Evolutionary conservation across 1,140 invertebrate genomes (phyloP).

Genomic region (Batillaria attramentaria): DNA sequence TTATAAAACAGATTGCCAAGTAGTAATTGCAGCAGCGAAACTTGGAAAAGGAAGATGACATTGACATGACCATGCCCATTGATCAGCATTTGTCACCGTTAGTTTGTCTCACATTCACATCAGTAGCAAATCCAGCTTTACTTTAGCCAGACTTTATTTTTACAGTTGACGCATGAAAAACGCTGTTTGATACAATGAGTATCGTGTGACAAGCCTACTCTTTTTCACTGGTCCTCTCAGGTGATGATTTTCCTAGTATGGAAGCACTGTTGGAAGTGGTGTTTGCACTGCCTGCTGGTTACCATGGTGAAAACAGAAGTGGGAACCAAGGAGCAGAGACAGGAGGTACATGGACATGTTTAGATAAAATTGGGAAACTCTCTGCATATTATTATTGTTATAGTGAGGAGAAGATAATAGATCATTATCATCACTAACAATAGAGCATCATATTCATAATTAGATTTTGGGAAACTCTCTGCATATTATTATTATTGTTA

Average conservation of each 20-base stretch:
- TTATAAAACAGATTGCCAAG: no score
- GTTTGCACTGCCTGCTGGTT: conserved; percentile 30
- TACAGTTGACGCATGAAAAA: conserved; percentile 42
- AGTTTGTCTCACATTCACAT: background rate
- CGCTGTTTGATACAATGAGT: conserved; percentile 30
- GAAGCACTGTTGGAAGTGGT: conserved; percentile 48
- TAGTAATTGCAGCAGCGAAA: no score
- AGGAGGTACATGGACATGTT: no score
- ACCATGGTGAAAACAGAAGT: background rate
- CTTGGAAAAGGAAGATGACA: no score
- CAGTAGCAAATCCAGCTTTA: background rate
- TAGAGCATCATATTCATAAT: no score
- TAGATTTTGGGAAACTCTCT: no score
- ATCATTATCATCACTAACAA: no score
- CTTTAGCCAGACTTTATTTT: conserved; percentile 28
- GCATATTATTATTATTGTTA: no score
- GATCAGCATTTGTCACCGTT: background rate
- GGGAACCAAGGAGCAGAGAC: no score
- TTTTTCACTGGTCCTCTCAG: conserved; percentile 30
- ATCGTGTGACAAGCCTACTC: background rate
- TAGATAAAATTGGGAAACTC: no score
- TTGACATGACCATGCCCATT: background rate
- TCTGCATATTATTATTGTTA: no score
- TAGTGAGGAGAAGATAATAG: no score
- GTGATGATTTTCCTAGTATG: conserved; percentile 49